Conservation (phyloP, 2,888 invertebrate species). For the Agriopis leucophaearia region DNA sequence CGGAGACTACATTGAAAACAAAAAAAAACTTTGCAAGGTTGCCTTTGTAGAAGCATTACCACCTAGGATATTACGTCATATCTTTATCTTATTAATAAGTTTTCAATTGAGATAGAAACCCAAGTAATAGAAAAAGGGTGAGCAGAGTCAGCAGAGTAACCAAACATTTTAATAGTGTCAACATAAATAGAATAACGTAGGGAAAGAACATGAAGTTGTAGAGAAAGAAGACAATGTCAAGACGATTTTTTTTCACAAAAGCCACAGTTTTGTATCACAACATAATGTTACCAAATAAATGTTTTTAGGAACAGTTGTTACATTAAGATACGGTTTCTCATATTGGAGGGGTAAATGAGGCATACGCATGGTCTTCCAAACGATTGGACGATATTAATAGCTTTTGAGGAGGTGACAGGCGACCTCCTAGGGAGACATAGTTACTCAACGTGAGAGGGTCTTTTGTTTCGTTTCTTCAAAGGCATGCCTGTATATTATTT, state of each 20-base stretch:
- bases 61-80: too few relatives aligned
- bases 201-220: background rate
- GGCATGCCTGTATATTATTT: background rate
- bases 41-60: background rate
- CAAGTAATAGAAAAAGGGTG: background rate
- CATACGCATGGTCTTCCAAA: constrained; percentile 33
- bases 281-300: background rate
- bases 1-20: constrained; percentile 6
- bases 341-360: constrained; percentile 27
- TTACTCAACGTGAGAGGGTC: constrained; percentile 20
- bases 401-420: constrained; percentile 37
- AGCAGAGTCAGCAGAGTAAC: background rate
- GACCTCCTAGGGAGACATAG: constrained; percentile 31
- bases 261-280: too few relatives aligned
- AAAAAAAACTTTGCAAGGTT: background rate
- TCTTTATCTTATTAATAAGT: too few relatives aligned
- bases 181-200: too few relatives aligned
- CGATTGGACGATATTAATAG: constrained; percentile 38
- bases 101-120: background rate
- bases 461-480: constrained; percentile 26
- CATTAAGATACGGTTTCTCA: constrained; percentile 2
- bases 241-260: too few relatives aligned
- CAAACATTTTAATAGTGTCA: background rate
- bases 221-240: background rate
- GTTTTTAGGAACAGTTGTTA: constrained; percentile 1